These are phyloP conservation scores for Scolopax rusticola DNA, from an alignment of 2,797 vertebrate genomes.

Conservation along the genomic window DNA sequence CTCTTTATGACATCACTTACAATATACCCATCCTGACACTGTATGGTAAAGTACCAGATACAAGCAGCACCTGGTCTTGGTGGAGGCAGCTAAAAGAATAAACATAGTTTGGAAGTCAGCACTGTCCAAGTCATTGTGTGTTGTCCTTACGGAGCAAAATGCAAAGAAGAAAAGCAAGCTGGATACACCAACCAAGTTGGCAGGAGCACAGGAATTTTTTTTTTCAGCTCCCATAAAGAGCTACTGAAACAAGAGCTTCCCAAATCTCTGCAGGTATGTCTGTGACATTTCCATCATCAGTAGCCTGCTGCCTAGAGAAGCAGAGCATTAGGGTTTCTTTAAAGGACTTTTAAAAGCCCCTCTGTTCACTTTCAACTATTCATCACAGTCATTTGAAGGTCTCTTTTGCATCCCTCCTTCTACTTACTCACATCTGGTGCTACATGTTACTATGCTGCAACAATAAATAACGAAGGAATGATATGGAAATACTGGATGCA, in stretches of 20 bases:
- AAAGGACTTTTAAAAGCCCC: conserved; percentile 54
- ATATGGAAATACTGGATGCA: neutral
- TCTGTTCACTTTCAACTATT: conserved; percentile 66
- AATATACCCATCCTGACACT: neutral
- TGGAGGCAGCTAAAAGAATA: neutral
- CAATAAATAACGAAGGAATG: neutral
- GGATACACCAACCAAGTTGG: conserved; percentile 18
- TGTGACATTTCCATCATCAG: conserved; percentile 64
- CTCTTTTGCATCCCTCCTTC: conserved; percentile 15
- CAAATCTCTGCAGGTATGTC: conserved; percentile 60
- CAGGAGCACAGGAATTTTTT: conserved; percentile 25
- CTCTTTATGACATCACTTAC: neutral
- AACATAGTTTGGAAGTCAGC: neutral
- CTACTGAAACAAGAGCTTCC: conserved; percentile 57
- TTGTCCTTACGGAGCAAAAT: neutral
- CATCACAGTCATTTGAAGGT: conserved; percentile 40
- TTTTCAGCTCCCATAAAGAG: conserved; percentile 31
- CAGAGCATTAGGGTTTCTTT: conserved; percentile 58
- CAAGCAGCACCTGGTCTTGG: neutral
- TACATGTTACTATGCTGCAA: neutral
- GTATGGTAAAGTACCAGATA: neutral
- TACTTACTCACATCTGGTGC: conserved; percentile 11
- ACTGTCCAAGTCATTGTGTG: neutral
- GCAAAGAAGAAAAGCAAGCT: conserved; percentile 7
- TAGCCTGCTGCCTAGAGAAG: conserved; percentile 55